A percentile compares a stretch with the other conserved stretches of the same genome.
Evolutionary conservation across 2,888 invertebrate genomes (phyloP).

Genomic region (Tetrapedia diversipes): DNA sequence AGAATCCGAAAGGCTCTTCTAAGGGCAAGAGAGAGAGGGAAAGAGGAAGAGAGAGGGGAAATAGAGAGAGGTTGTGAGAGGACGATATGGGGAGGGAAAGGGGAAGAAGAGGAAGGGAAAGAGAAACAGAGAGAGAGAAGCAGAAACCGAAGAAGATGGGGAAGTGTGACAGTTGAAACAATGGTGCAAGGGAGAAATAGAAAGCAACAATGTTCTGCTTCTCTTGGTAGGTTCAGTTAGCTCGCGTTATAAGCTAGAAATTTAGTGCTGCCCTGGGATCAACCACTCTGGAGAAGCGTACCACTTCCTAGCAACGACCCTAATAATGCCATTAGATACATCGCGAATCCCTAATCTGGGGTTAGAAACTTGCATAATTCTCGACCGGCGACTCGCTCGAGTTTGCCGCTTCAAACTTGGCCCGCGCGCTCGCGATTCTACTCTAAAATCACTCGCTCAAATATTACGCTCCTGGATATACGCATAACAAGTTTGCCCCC

Average conservation of each 20-base stretch:
- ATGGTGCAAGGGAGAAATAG: constrained; percentile 35
- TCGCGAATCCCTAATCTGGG: constrained; percentile 78
- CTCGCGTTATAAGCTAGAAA: constrained; percentile 78
- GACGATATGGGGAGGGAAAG: no score
- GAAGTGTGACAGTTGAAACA: background rate
- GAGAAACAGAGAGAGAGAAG: background rate
- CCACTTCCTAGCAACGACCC: constrained; percentile 76
- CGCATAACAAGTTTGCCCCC: constrained; percentile 26
- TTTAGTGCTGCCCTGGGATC: constrained; percentile 78
- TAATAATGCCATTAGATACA: constrained; percentile 81
- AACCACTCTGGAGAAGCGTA: constrained; percentile 74
- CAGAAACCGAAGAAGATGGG: background rate
- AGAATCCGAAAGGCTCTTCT: no score
- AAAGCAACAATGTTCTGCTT: constrained; percentile 67
- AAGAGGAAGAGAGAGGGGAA: no score
- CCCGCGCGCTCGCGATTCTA: constrained; percentile 30
- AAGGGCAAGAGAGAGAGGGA: background rate
- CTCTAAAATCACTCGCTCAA: constrained; percentile 51
- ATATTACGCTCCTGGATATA: constrained; percentile 35
- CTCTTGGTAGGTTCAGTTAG: constrained; percentile 72
- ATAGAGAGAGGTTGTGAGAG: no score
- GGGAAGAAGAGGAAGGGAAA: background rate
- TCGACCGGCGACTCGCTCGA: constrained; percentile 62
- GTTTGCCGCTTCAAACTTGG: constrained; percentile 63
- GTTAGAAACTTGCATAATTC: constrained; percentile 72